Percentiles rank a stretch among this genome's conserved stretches.
Conservation (phyloP, 2,113 vertebrate genomes). For the Cisticola juncidis region DNA sequence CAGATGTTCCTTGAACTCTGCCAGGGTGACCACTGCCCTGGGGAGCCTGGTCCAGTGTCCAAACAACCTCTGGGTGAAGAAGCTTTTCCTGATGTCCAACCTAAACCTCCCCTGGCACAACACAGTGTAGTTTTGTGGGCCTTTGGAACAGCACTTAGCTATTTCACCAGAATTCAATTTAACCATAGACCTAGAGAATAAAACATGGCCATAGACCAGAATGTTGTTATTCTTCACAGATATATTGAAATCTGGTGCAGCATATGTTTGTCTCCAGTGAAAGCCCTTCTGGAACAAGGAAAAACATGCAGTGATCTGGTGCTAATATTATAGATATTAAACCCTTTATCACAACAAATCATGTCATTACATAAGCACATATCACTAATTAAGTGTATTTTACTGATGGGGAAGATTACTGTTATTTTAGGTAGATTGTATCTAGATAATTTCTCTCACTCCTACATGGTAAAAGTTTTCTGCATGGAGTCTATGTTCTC, state of each 20-base stretch:
- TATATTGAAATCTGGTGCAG: not conserved
- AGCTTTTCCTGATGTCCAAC: fast-evolving
- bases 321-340: not conserved
- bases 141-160: not conserved
- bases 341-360: not conserved
- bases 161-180: not conserved
- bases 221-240: not conserved
- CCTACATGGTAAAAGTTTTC: not conserved
- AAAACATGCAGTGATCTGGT: not conserved
- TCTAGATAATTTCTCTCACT: not conserved
- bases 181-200: not conserved
- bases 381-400: not conserved
- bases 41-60: not conserved
- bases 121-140: not conserved
- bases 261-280: not conserved
- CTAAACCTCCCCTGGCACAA: not conserved
- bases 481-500: not conserved
- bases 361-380: not conserved
- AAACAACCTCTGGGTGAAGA: fast-evolving
- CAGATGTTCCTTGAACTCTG: not conserved
- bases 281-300: not conserved
- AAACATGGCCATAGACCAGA: not conserved
- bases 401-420: not conserved
- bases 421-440: not conserved
- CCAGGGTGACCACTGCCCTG: not conserved